Conservation (phyloP, 2,113 vertebrate species). For the Rousettus leschenaultii region DNA sequence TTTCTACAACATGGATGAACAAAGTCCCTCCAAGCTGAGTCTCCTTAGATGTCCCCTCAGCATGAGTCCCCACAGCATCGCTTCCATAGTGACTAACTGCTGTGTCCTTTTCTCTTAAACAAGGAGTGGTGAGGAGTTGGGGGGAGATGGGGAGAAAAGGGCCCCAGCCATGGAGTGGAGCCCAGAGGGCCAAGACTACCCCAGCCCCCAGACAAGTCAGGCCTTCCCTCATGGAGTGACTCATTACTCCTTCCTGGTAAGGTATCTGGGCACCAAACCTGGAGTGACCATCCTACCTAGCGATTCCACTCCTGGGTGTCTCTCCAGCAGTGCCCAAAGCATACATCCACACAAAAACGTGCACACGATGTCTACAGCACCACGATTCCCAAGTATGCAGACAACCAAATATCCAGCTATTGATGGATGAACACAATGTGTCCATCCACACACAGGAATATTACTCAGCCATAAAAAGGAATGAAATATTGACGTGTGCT, state of each 20-base stretch:
- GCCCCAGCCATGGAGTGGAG: not conserved
- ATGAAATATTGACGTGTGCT: no score
- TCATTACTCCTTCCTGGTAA: not conserved
- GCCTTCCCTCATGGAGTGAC: not conserved
- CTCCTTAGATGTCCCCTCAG: not conserved
- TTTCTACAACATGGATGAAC: not conserved
- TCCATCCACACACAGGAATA: not conserved
- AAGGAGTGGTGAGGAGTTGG: not conserved
- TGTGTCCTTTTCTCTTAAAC: not conserved
- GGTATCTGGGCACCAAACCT: not conserved
- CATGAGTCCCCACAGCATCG: not conserved
- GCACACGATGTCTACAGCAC: not conserved
- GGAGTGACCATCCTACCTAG: not conserved
- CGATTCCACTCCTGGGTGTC: not conserved
- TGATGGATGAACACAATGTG: not conserved
- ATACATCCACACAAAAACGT: fast-evolving
- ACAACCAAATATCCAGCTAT: not conserved
- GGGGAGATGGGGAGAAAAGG: no score
- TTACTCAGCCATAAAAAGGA: not conserved
- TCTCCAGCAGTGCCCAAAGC: not conserved
- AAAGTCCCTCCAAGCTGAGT: not conserved
- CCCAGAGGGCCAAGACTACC: no score
- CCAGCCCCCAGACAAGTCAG: not conserved
- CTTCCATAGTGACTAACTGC: not conserved
- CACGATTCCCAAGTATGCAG: not conserved